These are phyloP conservation scores for Trinorchestia longiramus DNA, from an alignment of 1,140 invertebrate species.

Conservation along the genomic window DNA sequence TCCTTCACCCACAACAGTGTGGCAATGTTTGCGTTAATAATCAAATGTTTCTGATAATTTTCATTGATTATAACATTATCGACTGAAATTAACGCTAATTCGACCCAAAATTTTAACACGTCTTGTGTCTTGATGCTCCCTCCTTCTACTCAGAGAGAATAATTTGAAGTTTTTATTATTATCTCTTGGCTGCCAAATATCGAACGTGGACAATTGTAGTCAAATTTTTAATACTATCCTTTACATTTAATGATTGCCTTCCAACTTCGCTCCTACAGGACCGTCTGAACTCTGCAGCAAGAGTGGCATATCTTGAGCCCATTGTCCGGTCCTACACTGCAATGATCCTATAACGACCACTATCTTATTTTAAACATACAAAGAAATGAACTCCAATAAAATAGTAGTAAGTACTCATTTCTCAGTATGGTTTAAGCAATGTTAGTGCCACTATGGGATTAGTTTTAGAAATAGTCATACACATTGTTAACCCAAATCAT, in stretches of 20 bases:
- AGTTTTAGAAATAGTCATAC: not conserved
- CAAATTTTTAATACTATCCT: not conserved
- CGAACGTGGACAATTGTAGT: too few relatives aligned
- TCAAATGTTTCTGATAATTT: too few relatives aligned
- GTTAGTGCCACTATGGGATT: not conserved
- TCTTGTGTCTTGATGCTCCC: too few relatives aligned
- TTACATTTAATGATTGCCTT: not conserved
- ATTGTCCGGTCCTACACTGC: not conserved
- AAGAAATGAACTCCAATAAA: not conserved
- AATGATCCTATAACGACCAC: not conserved
- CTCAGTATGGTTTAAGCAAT: not conserved
- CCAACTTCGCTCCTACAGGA: not conserved
- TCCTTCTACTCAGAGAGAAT: too few relatives aligned
- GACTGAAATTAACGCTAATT: too few relatives aligned
- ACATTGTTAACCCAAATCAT: not conserved
- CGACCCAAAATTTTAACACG: too few relatives aligned
- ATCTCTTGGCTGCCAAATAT: too few relatives aligned
- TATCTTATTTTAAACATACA: not conserved
- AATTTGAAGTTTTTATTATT: too few relatives aligned
- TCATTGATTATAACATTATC: too few relatives aligned
- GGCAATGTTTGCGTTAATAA: too few relatives aligned
- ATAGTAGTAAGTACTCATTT: not conserved
- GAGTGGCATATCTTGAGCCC: not conserved
- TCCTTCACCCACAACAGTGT: too few relatives aligned
- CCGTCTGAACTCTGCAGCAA: not conserved